Conservation (phyloP, 1,140 invertebrate species). For the Tenebrio molitor region DNA sequence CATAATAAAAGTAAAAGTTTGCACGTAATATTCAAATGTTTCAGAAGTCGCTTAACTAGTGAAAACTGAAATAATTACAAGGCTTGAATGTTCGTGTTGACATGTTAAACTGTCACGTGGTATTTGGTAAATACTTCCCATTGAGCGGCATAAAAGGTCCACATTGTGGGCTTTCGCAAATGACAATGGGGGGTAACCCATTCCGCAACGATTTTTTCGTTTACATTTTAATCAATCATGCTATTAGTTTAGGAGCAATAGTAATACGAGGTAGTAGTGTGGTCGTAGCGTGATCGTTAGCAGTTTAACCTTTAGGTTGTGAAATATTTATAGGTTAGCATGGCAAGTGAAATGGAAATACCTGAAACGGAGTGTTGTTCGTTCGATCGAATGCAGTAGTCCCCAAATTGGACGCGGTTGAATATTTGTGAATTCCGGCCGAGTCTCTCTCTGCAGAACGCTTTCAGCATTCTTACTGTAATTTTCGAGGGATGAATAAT, state of each 20-base stretch:
- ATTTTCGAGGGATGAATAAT: conserved; percentile 37
- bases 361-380: conserved; percentile 23
- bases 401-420: conserved; percentile 35
- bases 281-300: conserved; percentile 27
- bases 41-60: not conserved
- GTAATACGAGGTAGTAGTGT: conserved; percentile 10
- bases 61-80: conserved; percentile 1
- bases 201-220: conserved; percentile 6
- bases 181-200: not conserved
- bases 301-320: conserved; percentile 35
- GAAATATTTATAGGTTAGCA: conserved; percentile 40
- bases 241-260: conserved; percentile 13
- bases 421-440: conserved; percentile 40
- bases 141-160: not conserved
- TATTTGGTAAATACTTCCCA: conserved; percentile 1
- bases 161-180: not conserved
- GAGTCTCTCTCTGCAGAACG: conserved; percentile 22
- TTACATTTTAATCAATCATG: conserved; percentile 36
- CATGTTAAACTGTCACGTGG: conserved; percentile 26
- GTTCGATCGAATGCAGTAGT: conserved; percentile 39
- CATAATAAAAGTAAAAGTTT: conserved; percentile 17
- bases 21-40: conserved; percentile 34
- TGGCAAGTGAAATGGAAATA: conserved; percentile 40
- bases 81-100: conserved; percentile 21
- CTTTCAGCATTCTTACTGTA: conserved; percentile 39